A percentile compares a stretch with the other conserved stretches of the same genome.
These are phyloP conservation scores for Pseudococcus jackbeardsleyi DNA, from an alignment of 2,888 invertebrate species.

Conservation along the genomic window DNA sequence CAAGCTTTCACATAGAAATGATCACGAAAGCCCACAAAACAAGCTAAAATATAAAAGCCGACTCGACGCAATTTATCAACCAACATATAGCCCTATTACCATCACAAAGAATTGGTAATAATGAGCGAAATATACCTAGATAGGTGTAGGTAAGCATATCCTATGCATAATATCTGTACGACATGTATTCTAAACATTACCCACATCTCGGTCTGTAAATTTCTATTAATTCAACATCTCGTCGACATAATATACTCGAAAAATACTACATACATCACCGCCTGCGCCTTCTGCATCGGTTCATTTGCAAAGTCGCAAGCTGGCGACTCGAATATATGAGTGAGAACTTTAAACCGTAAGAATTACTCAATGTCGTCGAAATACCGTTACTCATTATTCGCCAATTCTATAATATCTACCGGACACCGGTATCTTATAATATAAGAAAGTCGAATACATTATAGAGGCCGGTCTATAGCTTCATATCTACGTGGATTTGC, in stretches of 20 bases:
- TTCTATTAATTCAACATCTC: constrained; percentile 13
- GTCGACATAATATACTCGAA: constrained; percentile 27
- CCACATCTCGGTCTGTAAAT: background rate
- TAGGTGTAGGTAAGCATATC: background rate
- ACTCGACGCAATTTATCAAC: background rate
- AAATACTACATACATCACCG: constrained; percentile 32
- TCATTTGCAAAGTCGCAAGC: no score
- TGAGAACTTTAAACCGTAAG: constrained; percentile 26
- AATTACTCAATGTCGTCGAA: constrained; percentile 54
- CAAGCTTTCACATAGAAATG: background rate
- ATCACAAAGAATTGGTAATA: background rate
- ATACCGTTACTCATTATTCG: constrained; percentile 53
- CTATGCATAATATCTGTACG: background rate
- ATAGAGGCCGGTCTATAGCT: background rate
- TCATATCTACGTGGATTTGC: constrained; percentile 3
- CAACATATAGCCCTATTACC: background rate
- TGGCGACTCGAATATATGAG: background rate
- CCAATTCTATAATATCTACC: constrained; percentile 44
- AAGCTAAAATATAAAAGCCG: background rate
- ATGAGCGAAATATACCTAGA: background rate
- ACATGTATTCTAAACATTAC: background rate
- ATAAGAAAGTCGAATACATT: constrained; percentile 53
- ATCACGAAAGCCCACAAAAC: constrained; percentile 2
- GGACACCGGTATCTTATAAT: constrained; percentile 13
- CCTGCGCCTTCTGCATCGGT: background rate